Base-by-base conservation (phyloP, 1,140 invertebrate genomes). In the Penaeus japonicus region DNA sequence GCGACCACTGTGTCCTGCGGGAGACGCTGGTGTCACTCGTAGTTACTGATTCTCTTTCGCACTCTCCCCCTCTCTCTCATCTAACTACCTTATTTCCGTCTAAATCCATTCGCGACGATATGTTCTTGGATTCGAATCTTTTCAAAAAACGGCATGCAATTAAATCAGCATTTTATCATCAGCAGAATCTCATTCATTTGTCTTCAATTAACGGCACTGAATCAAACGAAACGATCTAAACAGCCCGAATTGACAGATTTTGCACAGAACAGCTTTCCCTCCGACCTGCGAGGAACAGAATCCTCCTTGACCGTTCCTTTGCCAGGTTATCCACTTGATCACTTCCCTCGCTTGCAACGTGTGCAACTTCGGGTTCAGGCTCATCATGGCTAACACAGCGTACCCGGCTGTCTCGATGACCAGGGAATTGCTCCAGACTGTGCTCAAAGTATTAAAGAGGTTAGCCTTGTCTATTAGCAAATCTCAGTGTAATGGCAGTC, bases 251-350 rank as follows among this genome's bases (percentile, higher is more conserved):
- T 18, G 39, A 15, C 35, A 39, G 22, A 39, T 0, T 39, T 39
- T 39, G 39, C 39, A 39, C 39, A 39, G 39, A 1, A 39, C 4
- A 39, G 39, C 39, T 7, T 39, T 39, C 12, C 4, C 39, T 77
- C 62, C 53, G 47, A 89, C 96, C 92, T 93, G 95, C 0, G 95
- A 95, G 5, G 96, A 96, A 0, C 94, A 93, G 91, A 97, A 97
- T 20, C 97, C 96, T 47, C 97, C 97, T 47, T 95, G 92, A 20
- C 80, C 81, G 55, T 85, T 91, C n/a, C 30, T 90, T 91, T 97
- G 95, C 47, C 94, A 93, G 12, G 96, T 94, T 86, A 97, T 92
- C 96, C 96, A 97, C 77, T 94, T 94, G 0, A 96, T 92, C 2
- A 95, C 94, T 83, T 94, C 95, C 59, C 94, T 91, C 2, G 93